phyloP scores from a whole-genome alignment of 64 coral and sea anemone genomes.

The Acropora yongei region DNA sequence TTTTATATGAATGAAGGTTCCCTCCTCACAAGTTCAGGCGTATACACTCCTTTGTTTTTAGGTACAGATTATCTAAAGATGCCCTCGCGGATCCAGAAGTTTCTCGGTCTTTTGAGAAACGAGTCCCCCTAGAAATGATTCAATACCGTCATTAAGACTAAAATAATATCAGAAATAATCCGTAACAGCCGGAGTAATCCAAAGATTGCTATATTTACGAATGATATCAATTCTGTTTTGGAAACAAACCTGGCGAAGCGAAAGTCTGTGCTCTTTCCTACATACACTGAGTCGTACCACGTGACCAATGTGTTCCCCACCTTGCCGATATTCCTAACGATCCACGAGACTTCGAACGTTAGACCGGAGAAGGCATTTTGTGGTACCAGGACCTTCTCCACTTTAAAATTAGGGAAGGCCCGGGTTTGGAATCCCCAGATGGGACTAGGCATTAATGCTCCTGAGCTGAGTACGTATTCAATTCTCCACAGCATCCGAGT shows the following conservation, averaged over 20 bases:
- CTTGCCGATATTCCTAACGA: conserved; percentile 70
- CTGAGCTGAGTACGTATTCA: conserved; percentile 64
- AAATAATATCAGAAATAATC: too few relatives aligned
- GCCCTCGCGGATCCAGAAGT: too few relatives aligned
- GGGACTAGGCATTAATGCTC: conserved; percentile 71
- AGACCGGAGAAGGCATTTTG: conserved; percentile 78
- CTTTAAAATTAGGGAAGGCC: conserved; percentile 73
- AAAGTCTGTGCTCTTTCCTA: conserved; percentile 60
- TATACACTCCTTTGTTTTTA: too few relatives aligned
- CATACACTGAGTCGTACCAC: conserved; percentile 76
- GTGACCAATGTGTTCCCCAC: conserved; percentile 49
- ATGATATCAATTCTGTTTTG: too few relatives aligned
- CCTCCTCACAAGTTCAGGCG: too few relatives aligned
- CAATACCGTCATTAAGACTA: too few relatives aligned
- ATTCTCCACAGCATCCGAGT: conserved; percentile 80
- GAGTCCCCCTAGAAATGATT: too few relatives aligned
- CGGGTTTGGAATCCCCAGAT: conserved; percentile 85
- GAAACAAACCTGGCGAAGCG: conserved; percentile 3
- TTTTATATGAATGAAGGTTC: not conserved
- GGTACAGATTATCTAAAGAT: too few relatives aligned
- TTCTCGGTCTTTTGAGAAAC: too few relatives aligned
- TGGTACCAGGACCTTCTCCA: conserved; percentile 60
- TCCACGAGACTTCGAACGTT: conserved; percentile 83
- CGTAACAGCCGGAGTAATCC: too few relatives aligned
- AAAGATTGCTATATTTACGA: too few relatives aligned